Evolutionary conservation across 2,888 invertebrate species (phyloP).

Genomic region (Acronicta psi): DNA sequence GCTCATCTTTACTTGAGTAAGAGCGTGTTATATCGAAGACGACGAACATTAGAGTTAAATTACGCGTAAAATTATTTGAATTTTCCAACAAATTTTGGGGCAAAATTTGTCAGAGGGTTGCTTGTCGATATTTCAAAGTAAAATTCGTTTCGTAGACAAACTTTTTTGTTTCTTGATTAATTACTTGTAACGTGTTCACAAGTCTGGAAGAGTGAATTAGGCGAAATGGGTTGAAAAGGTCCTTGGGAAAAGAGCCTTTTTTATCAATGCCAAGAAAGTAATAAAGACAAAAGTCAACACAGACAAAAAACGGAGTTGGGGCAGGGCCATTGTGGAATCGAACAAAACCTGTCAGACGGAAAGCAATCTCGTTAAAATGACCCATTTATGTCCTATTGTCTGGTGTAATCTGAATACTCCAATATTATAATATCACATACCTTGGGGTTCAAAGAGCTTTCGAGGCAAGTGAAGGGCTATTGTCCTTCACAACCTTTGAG

Average conservation of each 20-base stretch:
- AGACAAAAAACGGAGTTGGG: constrained; percentile 3
- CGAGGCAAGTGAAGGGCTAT: background rate
- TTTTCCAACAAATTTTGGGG: background rate
- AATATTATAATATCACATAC: constrained; percentile 1
- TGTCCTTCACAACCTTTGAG: constrained; percentile 1
- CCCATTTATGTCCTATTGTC: constrained; percentile 5
- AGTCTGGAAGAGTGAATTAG: background rate
- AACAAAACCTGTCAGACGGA: constrained; percentile 23
- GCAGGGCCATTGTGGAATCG: constrained; percentile 12
- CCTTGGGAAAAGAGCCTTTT: background rate
- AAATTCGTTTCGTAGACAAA: background rate
- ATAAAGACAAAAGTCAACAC: constrained; percentile 1
- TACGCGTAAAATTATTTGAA: constrained; percentile 11
- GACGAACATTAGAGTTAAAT: constrained; percentile 12
- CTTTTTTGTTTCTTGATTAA: background rate
- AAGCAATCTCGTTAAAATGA: constrained; percentile 21
- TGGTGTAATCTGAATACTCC: constrained; percentile 15
- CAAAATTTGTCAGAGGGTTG: background rate
- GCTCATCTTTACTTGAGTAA: constrained; percentile 11
- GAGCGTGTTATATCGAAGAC: background rate
- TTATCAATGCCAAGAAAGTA: background rate
- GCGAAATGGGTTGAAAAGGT: background rate
- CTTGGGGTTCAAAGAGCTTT: background rate
- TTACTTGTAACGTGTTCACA: too few relatives aligned
- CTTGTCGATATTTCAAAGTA: background rate